Base-by-base conservation (phyloP, 92 coral and sea anemone species). In the Porites divaricata region DNA sequence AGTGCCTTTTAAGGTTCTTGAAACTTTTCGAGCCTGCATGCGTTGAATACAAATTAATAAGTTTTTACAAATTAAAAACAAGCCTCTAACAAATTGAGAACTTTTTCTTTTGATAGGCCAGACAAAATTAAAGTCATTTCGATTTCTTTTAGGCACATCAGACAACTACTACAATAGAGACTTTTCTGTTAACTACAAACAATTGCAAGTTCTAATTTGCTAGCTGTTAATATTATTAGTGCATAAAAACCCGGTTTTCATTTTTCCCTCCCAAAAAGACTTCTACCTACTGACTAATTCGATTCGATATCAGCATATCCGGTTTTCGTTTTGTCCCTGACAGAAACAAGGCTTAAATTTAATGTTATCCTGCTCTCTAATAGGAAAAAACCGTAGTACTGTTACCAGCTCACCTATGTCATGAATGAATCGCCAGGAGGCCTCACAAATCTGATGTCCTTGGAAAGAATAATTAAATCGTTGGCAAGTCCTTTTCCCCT, bases 11-110 rank as follows among this genome's bases (percentile, higher is more conserved):
- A 50, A 73, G 58, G 22, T 41, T 72, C 58, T 72, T 72, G 21
- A 72, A 72, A 41, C 53, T 72, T 72, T 63, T 72, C n/a, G 69
- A 25, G 23, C 69, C 69, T 64, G 69, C 28, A 64, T 64, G 69
- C 22, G 0, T 64, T 64, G 69, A 64, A 64, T 64, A 25, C 69
- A 25, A 64, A 64, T 64, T 64, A 16, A 64, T 19, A n/a, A 15
- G 35, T 28, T 28, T 64, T 8, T 64, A 64, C 23, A 64, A 64
- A 64, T 0, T 15, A 64, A 64, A 64, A 21, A 64, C 69, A 64
- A 64, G 26, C 69, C 26, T 64, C 23, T 64, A 64, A 19, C 23
- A 64, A 64, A 9, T 21, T 21, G 10, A 13, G 23, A 25, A 64
- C n/a, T 25, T 24, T 64, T 64, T 17, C n/a, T 19, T 64, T 64